Evolutionary conservation across 1,140 invertebrate species (phyloP).

Genomic region (Zaprionus camerounensis): DNA sequence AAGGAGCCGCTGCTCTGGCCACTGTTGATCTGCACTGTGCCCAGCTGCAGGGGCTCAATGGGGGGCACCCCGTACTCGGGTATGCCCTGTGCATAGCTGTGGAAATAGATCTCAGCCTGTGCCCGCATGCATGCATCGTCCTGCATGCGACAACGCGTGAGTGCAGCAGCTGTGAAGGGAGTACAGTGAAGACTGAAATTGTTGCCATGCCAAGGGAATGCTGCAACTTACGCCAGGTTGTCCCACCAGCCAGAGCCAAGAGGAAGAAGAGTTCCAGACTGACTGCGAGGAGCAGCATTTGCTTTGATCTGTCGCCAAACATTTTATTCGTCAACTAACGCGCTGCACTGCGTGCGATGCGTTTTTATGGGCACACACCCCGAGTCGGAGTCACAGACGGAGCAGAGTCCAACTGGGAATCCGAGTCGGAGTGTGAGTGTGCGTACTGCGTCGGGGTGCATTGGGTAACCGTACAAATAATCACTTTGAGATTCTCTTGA

Average conservation of each 20-base stretch:
- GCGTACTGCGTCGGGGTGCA: not conserved
- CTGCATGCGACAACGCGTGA: constrained; percentile 49
- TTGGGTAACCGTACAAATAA: not conserved
- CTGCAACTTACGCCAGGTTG: constrained; percentile 1
- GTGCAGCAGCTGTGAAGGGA: constrained; percentile 29
- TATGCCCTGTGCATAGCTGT: constrained; percentile 41
- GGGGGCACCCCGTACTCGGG: constrained; percentile 27
- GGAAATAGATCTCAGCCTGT: constrained; percentile 45
- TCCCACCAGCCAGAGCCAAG: not conserved
- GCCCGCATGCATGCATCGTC: constrained; percentile 49
- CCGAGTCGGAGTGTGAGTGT: not conserved
- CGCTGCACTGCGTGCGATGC: constrained; percentile 12
- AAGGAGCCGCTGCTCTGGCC: constrained; percentile 42
- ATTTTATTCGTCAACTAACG: constrained; percentile 32
- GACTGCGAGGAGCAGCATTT: not conserved
- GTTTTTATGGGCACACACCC: constrained; percentile 26
- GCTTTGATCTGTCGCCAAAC: not conserved
- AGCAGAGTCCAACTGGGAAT: not conserved
- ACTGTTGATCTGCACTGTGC: constrained; percentile 35
- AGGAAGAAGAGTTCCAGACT: not conserved
- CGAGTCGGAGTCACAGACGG: not conserved
- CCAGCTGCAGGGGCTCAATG: constrained; percentile 48
- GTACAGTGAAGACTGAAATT: not conserved
- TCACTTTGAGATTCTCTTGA: not conserved
- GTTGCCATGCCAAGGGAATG: not conserved